Base-by-base conservation (phyloP, 2,888 invertebrate genomes). In the Cephus sareptanus region DNA sequence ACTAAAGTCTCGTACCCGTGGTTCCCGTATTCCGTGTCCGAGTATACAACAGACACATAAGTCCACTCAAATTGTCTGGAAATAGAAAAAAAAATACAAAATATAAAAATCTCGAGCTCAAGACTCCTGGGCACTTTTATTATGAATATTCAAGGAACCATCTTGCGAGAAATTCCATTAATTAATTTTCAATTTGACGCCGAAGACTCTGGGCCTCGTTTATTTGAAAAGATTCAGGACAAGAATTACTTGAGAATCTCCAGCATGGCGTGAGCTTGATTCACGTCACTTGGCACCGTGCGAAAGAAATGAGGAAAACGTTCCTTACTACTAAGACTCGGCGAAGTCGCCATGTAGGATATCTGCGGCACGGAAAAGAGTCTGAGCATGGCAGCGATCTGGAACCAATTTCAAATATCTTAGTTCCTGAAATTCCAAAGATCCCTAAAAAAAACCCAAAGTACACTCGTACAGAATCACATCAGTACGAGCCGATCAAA, bases 271-370 rank as follows among this genome's bases (percentile, higher is more conserved):
- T 92, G 91, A 0, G 93, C 93, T 83, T 94, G 93, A 85, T 93
- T 93, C 34, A 92, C 90, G 85, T 94, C 94, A 35, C 93, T 93
- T 2, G 94, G 93, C 9, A 94, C 94, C 0, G 94, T 94, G 73
- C 94, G 89, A 83, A 93, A 93, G 85, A 94, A 94, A 83, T 92
- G 93, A 6, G 93, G 92, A 83, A 92, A 94, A 77, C 90, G 90
- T 71, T 92, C 92, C 77, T 91, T 91, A 86, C 92, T 93, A 86
- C 93, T 93, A 73, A 94, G 91, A 11, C 93, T 92, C 1, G 93
- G 92, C 31, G 93, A 92, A 1, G 94, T 94, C 15, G 93, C 93
- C 89, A 93, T 92, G 85, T 94, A 94, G 74, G 93, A 93, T 82
- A 94, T 92, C 84, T 93, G 93, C 1, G 94, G 93, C 33, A 94